Evolutionary conservation across 2,113 vertebrate species (phyloP).

Genomic region (Hassar affinis): DNA sequence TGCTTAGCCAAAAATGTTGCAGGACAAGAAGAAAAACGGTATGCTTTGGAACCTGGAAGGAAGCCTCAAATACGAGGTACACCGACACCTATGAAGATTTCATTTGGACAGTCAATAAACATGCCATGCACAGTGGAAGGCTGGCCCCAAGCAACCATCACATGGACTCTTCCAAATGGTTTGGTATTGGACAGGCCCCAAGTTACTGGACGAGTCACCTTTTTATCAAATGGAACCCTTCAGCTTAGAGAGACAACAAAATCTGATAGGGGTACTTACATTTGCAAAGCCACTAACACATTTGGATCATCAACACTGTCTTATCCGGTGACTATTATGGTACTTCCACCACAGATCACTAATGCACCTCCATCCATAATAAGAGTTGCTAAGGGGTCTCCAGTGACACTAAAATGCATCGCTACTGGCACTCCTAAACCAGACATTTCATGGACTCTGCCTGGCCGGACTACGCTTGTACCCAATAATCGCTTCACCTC

Average conservation of each 20-base stretch:
- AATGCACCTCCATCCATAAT: slow-evolving; percentile 65
- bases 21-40: slow-evolving; percentile 76
- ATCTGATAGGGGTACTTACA: slow-evolving; percentile 74
- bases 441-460: slow-evolving; percentile 78
- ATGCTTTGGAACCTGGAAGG: slow-evolving; percentile 69
- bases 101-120: slow-evolving; percentile 68
- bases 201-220: slow-evolving; percentile 61
- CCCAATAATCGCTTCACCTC: slow-evolving; percentile 67
- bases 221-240: slow-evolving; percentile 71
- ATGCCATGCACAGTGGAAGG: slow-evolving; percentile 72
- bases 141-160: slow-evolving; percentile 69
- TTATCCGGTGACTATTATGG: slow-evolving; percentile 73
- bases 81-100: slow-evolving; percentile 68
- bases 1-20: slow-evolving; percentile 76
- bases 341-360: slow-evolving; percentile 73
- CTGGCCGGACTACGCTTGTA: slow-evolving; percentile 74
- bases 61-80: slow-evolving; percentile 71
- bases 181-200: slow-evolving; percentile 71
- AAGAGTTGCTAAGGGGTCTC: slow-evolving; percentile 63
- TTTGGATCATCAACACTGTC: slow-evolving; percentile 70
- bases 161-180: slow-evolving; percentile 76
- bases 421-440: slow-evolving; percentile 73
- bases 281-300: slow-evolving; percentile 72
- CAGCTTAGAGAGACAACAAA: slow-evolving; percentile 66
- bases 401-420: slow-evolving; percentile 67